A percentile compares a stretch with the other conserved stretches of the same genome.
Conservation (phyloP, 2,797 vertebrate species). For the Girardinus metallicus region DNA sequence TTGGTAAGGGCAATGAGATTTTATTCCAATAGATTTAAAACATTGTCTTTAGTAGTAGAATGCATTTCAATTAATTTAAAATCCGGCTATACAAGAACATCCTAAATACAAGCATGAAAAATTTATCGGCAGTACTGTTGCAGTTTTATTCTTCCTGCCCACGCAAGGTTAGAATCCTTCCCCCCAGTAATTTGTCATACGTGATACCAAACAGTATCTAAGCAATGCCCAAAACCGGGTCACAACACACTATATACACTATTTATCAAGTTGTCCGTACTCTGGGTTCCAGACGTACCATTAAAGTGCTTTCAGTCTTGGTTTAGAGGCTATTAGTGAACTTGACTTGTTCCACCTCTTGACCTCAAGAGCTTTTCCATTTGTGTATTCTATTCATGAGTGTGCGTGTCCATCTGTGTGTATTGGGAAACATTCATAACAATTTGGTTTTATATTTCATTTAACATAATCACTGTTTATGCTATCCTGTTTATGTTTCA, state of each 20-base stretch:
- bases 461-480: neutral
- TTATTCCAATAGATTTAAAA: slow-evolving; percentile 15
- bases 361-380: slow-evolving; percentile 22
- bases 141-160: neutral
- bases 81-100: neutral
- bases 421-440: neutral
- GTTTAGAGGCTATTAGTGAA: slow-evolving; percentile 61
- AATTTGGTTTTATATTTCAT: neutral
- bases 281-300: slow-evolving; percentile 55
- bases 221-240: slow-evolving; percentile 36
- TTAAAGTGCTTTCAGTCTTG: slow-evolving; percentile 54
- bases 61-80: neutral
- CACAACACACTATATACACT: slow-evolving; percentile 40
- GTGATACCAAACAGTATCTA: slow-evolving; percentile 33
- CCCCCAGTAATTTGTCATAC: slow-evolving; percentile 27
- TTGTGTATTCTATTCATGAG: neutral
- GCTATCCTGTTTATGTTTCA: neutral
- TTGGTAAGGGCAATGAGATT: slow-evolving; percentile 11
- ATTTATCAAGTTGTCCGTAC: slow-evolving; percentile 58
- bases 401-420: slow-evolving; percentile 7
- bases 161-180: slow-evolving; percentile 2
- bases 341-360: slow-evolving; percentile 57
- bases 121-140: neutral
- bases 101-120: neutral
- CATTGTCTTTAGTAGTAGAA: neutral